phyloP scores from a whole-genome alignment of 2,113 vertebrate species.

The Callochromis pleurospilus region DNA sequence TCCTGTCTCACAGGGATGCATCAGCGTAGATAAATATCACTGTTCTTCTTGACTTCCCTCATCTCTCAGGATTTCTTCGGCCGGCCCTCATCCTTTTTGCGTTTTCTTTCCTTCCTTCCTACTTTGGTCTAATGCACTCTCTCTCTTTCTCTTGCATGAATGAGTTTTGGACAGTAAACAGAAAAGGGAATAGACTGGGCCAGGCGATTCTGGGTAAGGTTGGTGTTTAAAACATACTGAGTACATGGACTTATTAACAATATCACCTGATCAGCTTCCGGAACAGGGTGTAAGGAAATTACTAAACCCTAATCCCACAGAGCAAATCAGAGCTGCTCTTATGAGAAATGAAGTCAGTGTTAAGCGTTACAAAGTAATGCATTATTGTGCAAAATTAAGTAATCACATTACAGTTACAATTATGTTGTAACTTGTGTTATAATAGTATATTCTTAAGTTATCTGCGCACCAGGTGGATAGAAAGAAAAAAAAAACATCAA shows the following conservation, averaged over 20 bases:
- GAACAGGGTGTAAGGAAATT: neutral
- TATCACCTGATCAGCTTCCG: neutral
- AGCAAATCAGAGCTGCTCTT: neutral
- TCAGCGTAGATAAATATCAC: slow-evolving; percentile 12
- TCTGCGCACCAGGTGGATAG: neutral
- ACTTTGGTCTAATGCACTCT: neutral
- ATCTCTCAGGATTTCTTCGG: neutral
- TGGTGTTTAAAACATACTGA: neutral
- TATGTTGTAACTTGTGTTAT: neutral
- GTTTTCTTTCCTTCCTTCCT: slow-evolving; percentile 4
- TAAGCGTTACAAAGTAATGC: neutral
- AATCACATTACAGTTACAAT: neutral
- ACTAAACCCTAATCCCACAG: neutral
- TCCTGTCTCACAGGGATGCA: neutral
- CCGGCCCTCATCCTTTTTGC: neutral
- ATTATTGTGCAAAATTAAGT: neutral
- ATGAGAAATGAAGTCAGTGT: neutral
- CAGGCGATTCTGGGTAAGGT: neutral
- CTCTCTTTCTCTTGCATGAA: neutral
- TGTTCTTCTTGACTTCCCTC: slow-evolving; percentile 27
- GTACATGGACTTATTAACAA: neutral
- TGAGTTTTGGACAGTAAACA: slow-evolving; percentile 25
- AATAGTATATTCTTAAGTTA: neutral
- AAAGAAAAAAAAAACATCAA: neutral
- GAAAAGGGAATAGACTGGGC: neutral